Evolutionary conservation across 2,888 invertebrate species (phyloP), one percentile per base, ranked within the genome.

Genomic region (Lottia gigantea): DNA sequence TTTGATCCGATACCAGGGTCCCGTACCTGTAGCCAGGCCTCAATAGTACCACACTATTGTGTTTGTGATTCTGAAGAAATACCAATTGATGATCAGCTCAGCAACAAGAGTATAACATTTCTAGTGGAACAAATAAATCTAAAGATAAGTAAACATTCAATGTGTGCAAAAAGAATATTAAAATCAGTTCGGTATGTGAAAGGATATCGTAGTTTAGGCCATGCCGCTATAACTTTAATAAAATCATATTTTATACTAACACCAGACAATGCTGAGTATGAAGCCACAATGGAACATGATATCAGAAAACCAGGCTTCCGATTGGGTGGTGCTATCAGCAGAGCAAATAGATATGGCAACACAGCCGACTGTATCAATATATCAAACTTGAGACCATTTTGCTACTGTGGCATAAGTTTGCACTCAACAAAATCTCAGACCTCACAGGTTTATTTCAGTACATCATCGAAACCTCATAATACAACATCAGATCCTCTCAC

Each of bases 21-120:
- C 63, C 67, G n/a, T 47, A 67, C 47, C 71, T 92, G 92, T 68
- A 89, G 88, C 64, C 91, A 91, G 77, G 84, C 94, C 23, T 85
- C 90, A 0, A 88, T 89, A 0, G 90, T 91, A 46, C 91, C 61
- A 46, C 40, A 67, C 62, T 46, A 67, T 55, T 23, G 6, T 67
- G n/a, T 62, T 67, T 40, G 40, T 40, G 40, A 40, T 6, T 1
- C 1, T 8, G 40, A 40, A 40, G 40, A 40, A 40, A 40, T 40
- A 40, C 8, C 40, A 40, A 40, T 40, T 40, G 40, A 40, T 8
- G 11, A 40, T 6, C 40, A 40, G 7, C 40, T 40, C 40, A 40
- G 11, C 6, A 11, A 40, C 1, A 40, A 11, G 2, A 40, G 40
- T 40, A 11, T 11, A 11, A 4, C 6, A 40, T 40, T 8, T 40